Conservation (phyloP, 1,140 invertebrate genomes). For the Drosophila ironensis region DNA sequence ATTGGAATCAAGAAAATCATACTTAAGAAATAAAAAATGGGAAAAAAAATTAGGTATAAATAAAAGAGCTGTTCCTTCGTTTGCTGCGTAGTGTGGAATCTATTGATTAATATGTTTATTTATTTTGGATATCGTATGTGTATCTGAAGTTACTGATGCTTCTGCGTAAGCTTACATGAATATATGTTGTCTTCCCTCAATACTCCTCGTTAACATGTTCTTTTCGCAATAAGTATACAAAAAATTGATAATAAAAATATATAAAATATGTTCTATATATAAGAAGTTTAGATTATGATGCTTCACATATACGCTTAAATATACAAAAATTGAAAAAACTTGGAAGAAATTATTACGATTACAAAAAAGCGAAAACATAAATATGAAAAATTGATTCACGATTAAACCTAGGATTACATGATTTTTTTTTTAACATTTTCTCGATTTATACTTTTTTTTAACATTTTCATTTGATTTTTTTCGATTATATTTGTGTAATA, state of each 20-base stretch:
- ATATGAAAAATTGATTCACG: conserved; percentile 55
- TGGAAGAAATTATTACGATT: conserved; percentile 9
- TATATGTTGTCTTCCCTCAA: conserved; percentile 22
- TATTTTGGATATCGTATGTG: conserved; percentile 37
- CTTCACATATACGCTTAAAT: conserved; percentile 30
- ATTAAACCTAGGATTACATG: conserved; percentile 58
- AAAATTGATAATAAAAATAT: conserved; percentile 53
- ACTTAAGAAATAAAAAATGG: background rate
- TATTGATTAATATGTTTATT: conserved; percentile 66
- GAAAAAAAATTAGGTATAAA: conserved; percentile 23
- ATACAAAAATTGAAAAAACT: conserved; percentile 19
- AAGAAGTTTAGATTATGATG: conserved; percentile 38
- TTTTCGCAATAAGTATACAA: conserved; percentile 31
- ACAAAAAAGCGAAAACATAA: conserved; percentile 49
- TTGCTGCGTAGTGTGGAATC: conserved; percentile 40
- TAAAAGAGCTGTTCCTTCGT: conserved; percentile 26
- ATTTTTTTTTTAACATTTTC: conserved; percentile 40
- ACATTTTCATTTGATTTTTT: conserved; percentile 35
- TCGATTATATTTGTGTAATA: conserved; percentile 58
- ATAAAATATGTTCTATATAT: conserved; percentile 43
- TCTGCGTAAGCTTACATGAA: conserved; percentile 43
- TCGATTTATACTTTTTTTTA: conserved; percentile 44
- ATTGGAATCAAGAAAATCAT: conserved; percentile 44
- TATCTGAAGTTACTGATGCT: conserved; percentile 39
- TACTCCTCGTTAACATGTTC: conserved; percentile 1